Percentiles rank a stretch among this genome's conserved stretches.
These are phyloP conservation scores for Hyppa rectilinea DNA, from an alignment of 2,888 invertebrate genomes.

Conservation along the genomic window DNA sequence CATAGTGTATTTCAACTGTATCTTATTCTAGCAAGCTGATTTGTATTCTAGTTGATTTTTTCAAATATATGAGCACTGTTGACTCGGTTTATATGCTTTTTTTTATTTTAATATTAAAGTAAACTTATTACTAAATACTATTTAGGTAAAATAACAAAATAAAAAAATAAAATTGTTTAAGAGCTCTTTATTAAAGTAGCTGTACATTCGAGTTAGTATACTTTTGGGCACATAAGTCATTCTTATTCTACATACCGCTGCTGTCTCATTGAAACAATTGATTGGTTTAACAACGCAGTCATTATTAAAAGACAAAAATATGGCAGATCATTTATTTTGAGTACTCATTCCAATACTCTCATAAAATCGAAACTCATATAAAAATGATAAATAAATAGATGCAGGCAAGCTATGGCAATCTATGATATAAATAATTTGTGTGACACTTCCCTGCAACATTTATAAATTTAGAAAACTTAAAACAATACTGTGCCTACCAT, in stretches of 20 bases:
- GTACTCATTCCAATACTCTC: slow-evolving; percentile 88
- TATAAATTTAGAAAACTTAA: slow-evolving; percentile 81
- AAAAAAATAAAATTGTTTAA: slow-evolving; percentile 78
- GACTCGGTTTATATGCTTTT: slow-evolving; percentile 13
- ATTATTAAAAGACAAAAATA: slow-evolving; percentile 89
- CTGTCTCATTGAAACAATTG: slow-evolving; percentile 82
- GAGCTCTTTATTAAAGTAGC: slow-evolving; percentile 91
- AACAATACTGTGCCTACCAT: slow-evolving; percentile 80
- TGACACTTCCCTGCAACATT: slow-evolving; percentile 88
- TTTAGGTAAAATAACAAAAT: slow-evolving; percentile 61
- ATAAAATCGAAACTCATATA: slow-evolving; percentile 87
- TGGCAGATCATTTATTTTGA: slow-evolving; percentile 90
- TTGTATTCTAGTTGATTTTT: slow-evolving; percentile 52
- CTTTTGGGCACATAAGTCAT: slow-evolving; percentile 90
- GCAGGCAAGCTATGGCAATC: slow-evolving; percentile 90
- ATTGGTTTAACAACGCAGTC: slow-evolving; percentile 87
- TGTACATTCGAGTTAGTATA: slow-evolving; percentile 91
- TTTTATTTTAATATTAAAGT: slow-evolving; percentile 20
- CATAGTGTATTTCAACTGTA: slow-evolving; percentile 50
- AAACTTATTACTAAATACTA: slow-evolving; percentile 36
- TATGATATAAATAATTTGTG: slow-evolving; percentile 88
- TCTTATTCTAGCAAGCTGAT: slow-evolving; percentile 52
- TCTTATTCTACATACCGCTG: slow-evolving; percentile 88
- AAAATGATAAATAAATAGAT: slow-evolving; percentile 89
- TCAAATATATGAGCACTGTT: slow-evolving; percentile 54